Percentiles rank a stretch among this genome's conserved stretches.
These are phyloP conservation scores for Sphaerodactylus townsendi DNA, from an alignment of 2,113 vertebrate species.

Conservation along the genomic window DNA sequence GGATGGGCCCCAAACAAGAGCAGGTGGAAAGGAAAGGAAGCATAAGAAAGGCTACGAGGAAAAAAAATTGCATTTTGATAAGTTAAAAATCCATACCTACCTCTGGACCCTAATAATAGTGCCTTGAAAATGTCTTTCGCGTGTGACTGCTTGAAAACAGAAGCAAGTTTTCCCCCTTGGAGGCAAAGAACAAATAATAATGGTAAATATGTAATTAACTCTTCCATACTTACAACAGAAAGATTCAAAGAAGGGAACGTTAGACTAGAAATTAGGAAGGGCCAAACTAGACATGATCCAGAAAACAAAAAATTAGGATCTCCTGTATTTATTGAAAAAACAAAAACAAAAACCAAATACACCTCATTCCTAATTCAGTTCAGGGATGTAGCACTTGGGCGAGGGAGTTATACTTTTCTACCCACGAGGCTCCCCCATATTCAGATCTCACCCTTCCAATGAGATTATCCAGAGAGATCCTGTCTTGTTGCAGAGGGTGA, in stretches of 20 bases:
- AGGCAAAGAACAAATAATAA: not conserved
- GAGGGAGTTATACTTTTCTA: too few species aligned
- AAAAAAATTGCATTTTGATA: not conserved
- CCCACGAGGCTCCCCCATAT: too few species aligned
- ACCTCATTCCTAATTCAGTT: too few species aligned
- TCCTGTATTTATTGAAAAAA: too few species aligned
- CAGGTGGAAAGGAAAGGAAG: not conserved
- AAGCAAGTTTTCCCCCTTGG: not conserved
- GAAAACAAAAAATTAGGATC: too few species aligned
- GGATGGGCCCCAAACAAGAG: not conserved
- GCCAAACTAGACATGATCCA: not conserved
- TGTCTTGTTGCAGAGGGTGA: too few species aligned
- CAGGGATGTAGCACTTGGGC: too few species aligned
- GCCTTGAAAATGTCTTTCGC: not conserved
- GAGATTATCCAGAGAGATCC: too few species aligned
- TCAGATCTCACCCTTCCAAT: too few species aligned
- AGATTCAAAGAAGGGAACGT: not conserved
- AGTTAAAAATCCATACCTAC: not conserved
- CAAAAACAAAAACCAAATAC: too few species aligned
- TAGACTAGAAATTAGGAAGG: not conserved
- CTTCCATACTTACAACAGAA: not conserved
- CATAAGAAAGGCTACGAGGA: not conserved
- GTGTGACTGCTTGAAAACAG: not conserved
- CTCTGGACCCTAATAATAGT: not conserved
- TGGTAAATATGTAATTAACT: too few species aligned